phyloP scores from a whole-genome alignment of 2,113 vertebrate genomes.

The Limanda limanda region DNA sequence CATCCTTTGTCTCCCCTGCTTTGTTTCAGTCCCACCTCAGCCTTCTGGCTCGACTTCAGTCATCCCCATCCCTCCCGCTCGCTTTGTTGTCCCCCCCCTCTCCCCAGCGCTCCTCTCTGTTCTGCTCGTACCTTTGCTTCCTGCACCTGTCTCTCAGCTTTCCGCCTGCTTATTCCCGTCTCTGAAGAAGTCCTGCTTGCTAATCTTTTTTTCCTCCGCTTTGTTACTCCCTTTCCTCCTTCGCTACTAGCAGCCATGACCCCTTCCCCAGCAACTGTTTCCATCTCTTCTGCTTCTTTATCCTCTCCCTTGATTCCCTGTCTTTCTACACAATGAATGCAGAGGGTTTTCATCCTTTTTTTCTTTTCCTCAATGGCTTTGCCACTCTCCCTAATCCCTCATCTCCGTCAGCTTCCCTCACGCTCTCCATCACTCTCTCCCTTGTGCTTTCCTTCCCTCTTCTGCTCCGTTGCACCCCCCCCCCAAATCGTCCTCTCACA shows the following conservation, averaged over 20 bases:
- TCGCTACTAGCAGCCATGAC: constrained; percentile 35
- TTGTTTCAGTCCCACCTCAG: constrained; percentile 48
- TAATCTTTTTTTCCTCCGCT: constrained; percentile 21
- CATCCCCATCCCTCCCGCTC: constrained; percentile 31
- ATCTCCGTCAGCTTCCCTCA: constrained; percentile 69
- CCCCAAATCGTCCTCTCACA: constrained; percentile 35
- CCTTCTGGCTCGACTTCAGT: constrained; percentile 47
- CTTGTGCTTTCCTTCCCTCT: constrained; percentile 43
- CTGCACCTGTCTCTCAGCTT: constrained; percentile 33
- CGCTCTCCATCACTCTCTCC: constrained; percentile 45
- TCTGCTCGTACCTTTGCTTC: constrained; percentile 31
- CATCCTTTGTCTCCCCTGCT: constrained; percentile 20
- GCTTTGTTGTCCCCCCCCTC: constrained; percentile 32
- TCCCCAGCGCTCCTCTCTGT: constrained; percentile 36
- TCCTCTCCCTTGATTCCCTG: constrained; percentile 41
- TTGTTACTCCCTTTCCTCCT: constrained; percentile 12
- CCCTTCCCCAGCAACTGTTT: constrained; percentile 40
- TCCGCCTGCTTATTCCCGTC: constrained; percentile 17
- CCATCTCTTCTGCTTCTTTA: constrained; percentile 27
- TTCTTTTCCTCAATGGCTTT: constrained; percentile 52
- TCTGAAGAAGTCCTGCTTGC: constrained; percentile 16
- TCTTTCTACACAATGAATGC: constrained; percentile 54
- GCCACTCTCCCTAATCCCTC: constrained; percentile 70
- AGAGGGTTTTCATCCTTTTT: constrained; percentile 55
- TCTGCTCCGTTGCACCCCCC: constrained; percentile 19